These are phyloP conservation scores for Aphidoletes aphidimyza DNA, from an alignment of 2,888 invertebrate genomes.

Conservation along the genomic window DNA sequence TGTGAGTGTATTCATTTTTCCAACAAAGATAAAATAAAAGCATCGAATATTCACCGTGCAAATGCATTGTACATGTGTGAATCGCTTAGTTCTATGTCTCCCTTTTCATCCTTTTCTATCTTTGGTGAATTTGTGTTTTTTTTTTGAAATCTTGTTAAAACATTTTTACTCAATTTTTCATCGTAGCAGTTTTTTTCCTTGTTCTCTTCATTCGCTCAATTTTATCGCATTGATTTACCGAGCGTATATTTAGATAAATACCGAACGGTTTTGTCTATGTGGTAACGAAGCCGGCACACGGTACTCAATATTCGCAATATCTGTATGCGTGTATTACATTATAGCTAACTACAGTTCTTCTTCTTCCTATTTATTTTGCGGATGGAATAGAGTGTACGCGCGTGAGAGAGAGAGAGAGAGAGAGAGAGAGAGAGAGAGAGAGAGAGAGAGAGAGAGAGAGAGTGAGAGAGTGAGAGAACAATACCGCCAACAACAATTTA, in stretches of 20 bases:
- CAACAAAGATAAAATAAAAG: too few relatives aligned
- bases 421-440: background rate
- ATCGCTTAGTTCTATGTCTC: too few relatives aligned
- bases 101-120: too few relatives aligned
- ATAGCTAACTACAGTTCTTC: background rate
- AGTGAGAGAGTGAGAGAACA: background rate
- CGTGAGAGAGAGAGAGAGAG: background rate
- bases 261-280: conserved; percentile 34
- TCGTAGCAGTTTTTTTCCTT: too few relatives aligned
- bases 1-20: too few relatives aligned
- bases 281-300: conserved; percentile 19
- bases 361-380: too few relatives aligned
- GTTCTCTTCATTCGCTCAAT: background rate
- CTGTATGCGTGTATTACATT: background rate
- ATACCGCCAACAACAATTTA: conserved; percentile 46
- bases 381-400: background rate
- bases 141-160: too few relatives aligned
- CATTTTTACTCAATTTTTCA: too few relatives aligned
- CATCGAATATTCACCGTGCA: background rate
- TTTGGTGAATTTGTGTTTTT: too few relatives aligned
- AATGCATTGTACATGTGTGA: background rate
- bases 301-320: background rate
- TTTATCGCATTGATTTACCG: conserved; percentile 46
- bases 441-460: background rate
- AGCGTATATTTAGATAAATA: conserved; percentile 24